Conservation (phyloP, 2,113 vertebrate genomes). For the Amazona vittata region DNA sequence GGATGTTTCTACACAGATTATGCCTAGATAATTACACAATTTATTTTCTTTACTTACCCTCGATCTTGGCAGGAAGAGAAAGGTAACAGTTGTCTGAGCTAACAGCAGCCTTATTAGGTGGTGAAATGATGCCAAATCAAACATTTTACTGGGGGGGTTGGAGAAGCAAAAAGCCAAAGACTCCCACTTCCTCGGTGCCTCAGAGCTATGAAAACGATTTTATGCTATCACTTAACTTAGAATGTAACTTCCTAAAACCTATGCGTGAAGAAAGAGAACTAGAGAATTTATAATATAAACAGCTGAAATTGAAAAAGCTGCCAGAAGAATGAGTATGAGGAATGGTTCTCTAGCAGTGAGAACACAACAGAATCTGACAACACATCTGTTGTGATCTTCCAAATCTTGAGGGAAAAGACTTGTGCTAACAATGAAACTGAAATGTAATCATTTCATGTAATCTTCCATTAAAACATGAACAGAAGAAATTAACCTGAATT, state of each 20-base stretch:
- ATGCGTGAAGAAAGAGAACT: background rate
- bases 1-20: constrained; percentile 17
- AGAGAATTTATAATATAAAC: background rate
- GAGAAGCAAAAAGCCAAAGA: background rate
- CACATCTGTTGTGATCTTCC: background rate
- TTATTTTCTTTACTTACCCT: constrained; percentile 24
- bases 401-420: background rate
- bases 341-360: background rate
- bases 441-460: background rate
- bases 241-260: background rate
- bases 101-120: constrained; percentile 2
- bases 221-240: background rate
- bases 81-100: constrained; percentile 20
- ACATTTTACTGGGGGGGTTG: background rate
- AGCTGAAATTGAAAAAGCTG: background rate
- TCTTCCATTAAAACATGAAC: background rate
- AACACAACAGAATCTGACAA: background rate
- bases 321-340: background rate
- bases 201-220: background rate
- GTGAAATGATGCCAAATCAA: background rate
- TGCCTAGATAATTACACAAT: background rate
- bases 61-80: constrained; percentile 14
- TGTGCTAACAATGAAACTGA: background rate
- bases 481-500: background rate
- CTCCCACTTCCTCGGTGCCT: background rate